A percentile compares a stretch with the other conserved stretches of the same genome.
phyloP scores from a whole-genome alignment of 2,888 invertebrate species.

The Mellilla xanthometata region DNA sequence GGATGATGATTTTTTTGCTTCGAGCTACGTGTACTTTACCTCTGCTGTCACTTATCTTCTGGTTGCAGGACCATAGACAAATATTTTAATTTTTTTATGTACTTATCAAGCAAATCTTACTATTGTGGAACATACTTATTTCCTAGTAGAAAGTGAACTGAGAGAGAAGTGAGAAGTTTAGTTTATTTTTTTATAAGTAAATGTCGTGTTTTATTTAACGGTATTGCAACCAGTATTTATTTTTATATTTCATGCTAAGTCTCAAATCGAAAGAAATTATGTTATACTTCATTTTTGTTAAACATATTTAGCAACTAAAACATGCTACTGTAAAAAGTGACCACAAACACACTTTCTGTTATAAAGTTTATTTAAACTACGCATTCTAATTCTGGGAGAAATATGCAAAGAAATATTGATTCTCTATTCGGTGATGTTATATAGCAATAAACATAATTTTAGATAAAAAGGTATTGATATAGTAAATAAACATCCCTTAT shows the following conservation, averaged over 20 bases:
- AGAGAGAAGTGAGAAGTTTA: too few species aligned
- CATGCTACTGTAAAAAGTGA: conserved; percentile 60
- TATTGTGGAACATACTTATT: conserved; percentile 3
- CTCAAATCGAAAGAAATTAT: conserved; percentile 3
- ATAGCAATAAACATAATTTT: too few species aligned
- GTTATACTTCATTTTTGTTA: background rate
- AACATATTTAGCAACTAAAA: conserved; percentile 13
- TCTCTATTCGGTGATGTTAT: too few species aligned
- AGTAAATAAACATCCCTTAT: too few species aligned
- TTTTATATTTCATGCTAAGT: conserved; percentile 9
- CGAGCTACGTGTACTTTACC: conserved; percentile 14
- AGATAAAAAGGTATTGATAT: too few species aligned
- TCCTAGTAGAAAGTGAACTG: conserved; percentile 20
- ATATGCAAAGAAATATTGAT: too few species aligned
- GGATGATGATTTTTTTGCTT: conserved; percentile 1
- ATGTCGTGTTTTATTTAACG: conserved; percentile 6
- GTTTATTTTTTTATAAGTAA: conserved; percentile 20
- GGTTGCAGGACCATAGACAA: conserved; percentile 12
- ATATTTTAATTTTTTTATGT: conserved; percentile 2
- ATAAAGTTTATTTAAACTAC: too few species aligned
- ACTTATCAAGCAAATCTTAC: conserved; percentile 1
- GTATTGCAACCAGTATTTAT: conserved; percentile 19
- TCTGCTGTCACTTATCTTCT: conserved; percentile 14
- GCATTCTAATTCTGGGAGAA: too few species aligned
- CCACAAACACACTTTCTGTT: too few species aligned